Evolutionary conservation across 2,888 invertebrate genomes (phyloP), one percentile per base, ranked within the genome.

Genomic region (Salticus scenicus): DNA sequence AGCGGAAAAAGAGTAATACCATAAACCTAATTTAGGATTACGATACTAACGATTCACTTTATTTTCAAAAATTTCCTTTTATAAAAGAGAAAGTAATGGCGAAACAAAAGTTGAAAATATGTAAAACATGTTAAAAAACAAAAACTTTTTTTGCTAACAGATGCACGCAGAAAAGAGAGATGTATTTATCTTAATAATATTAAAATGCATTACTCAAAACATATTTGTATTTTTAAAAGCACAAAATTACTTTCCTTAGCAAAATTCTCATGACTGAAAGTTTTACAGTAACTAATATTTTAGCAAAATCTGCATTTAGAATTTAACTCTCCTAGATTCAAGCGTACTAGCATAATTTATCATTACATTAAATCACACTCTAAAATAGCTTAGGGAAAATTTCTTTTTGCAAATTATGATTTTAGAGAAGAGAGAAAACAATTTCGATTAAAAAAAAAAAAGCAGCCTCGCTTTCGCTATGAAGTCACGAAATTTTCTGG

Each of bases 201-300:
- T 47, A 47, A 47, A 47, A 47, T 17, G n/a, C 42, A 47, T 47
- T 47, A 47, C 42, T 47, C 42, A 47, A 47, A 47, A 17, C 42
- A 47, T 47, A 47, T 47, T 47, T 47, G 42, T 47, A 47, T 47
- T 47, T 47, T 47, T 47, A 47, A 47, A 14, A 47, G 42, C 42
- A 47, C n/a, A 47, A 17, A 47, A 47, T 47, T 14, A 17, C 42
- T 14, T 17, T 47, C 42, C 42, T 47, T 47, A 17, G 42, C 42
- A 47, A 5, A 47, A 47, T 47, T 14, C 42, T 47, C 42, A 47
- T 47, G 42, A 47, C 42, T 47, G 42, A 47, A n/a, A 47, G 42
- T 47, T 47, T 47, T 47, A 47, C 42, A 12, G 42, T 47, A 47
- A 47, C 42, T 47, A 47, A 47, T 47, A 47, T 47, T 47, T 17